phyloP scores from a whole-genome alignment of 92 coral and sea anemone species.

The Porites evermanni region DNA sequence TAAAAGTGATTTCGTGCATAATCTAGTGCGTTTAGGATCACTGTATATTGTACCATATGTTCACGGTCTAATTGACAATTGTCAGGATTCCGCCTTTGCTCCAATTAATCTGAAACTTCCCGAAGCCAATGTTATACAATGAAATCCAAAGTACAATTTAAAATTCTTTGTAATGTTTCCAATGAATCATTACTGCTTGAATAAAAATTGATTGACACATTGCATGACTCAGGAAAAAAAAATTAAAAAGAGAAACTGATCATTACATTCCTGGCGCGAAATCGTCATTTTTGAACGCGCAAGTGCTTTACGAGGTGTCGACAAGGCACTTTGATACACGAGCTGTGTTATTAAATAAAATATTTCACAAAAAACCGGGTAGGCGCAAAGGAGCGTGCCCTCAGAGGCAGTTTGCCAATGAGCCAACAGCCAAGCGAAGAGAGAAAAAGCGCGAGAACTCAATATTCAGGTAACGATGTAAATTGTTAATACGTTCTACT shows the following conservation, averaged over 20 bases:
- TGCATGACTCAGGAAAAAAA: not conserved
- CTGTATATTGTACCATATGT: too few relatives aligned
- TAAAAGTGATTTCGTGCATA: not conserved
- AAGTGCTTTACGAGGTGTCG: not conserved
- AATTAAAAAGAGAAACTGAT: not conserved
- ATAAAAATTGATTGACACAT: not conserved
- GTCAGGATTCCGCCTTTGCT: too few relatives aligned
- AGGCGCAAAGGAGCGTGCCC: not conserved
- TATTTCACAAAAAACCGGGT: not conserved
- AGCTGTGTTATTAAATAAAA: not conserved
- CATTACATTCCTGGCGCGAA: not conserved
- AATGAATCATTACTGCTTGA: too few relatives aligned
- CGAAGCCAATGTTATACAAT: too few relatives aligned
- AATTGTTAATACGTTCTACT: too few relatives aligned
- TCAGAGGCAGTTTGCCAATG: not conserved
- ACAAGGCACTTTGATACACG: not conserved
- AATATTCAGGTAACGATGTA: constrained; percentile 13
- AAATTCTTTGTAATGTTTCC: too few relatives aligned
- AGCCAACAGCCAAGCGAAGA: not conserved
- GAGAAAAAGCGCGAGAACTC: not conserved
- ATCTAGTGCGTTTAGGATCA: not conserved
- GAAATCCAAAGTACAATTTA: not conserved
- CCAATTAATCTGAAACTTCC: too few relatives aligned
- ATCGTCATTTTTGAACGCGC: not conserved
- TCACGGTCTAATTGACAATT: too few relatives aligned